phyloP scores from a whole-genome alignment of 1,140 invertebrate species.

The Plutomurus gul region DNA sequence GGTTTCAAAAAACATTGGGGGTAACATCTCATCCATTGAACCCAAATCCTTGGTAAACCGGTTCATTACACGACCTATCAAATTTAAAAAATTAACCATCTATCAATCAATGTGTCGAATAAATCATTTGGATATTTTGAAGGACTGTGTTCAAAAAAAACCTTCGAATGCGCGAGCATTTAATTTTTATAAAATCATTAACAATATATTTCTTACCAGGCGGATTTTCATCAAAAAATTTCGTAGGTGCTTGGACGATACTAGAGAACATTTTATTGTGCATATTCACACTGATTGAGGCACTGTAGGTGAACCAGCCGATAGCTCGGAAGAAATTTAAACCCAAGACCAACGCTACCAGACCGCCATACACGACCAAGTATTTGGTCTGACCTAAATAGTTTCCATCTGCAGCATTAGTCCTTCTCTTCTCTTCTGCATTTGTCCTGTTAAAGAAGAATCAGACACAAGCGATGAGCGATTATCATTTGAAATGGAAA shows the following conservation, averaged over 20 bases:
- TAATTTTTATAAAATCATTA: too few species aligned
- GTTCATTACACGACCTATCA: background rate
- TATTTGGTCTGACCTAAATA: slow-evolving; percentile 13
- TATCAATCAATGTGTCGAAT: too few species aligned
- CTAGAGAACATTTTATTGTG: slow-evolving; percentile 77
- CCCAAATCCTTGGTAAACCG: slow-evolving; percentile 58
- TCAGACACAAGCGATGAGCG: too few species aligned
- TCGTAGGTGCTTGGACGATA: slow-evolving; percentile 78
- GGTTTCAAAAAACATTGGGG: slow-evolving; percentile 60
- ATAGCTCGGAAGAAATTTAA: slow-evolving; percentile 57
- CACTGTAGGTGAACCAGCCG: slow-evolving; percentile 76
- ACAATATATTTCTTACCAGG: background rate
- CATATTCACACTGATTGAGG: slow-evolving; percentile 74
- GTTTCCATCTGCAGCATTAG: background rate
- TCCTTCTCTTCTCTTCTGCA: background rate
- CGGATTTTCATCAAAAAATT: slow-evolving; percentile 87
- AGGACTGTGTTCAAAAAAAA: too few species aligned
- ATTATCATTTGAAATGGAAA: too few species aligned
- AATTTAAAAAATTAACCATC: too few species aligned
- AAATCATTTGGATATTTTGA: too few species aligned
- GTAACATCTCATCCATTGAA: slow-evolving; percentile 65
- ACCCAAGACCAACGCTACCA: background rate
- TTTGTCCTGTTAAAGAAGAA: background rate
- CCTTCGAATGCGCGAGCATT: too few species aligned
- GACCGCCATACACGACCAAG: background rate